These are phyloP conservation scores for Drosophila parthenogenetica DNA, from an alignment of 2,888 invertebrate genomes.

Conservation along the genomic window DNA sequence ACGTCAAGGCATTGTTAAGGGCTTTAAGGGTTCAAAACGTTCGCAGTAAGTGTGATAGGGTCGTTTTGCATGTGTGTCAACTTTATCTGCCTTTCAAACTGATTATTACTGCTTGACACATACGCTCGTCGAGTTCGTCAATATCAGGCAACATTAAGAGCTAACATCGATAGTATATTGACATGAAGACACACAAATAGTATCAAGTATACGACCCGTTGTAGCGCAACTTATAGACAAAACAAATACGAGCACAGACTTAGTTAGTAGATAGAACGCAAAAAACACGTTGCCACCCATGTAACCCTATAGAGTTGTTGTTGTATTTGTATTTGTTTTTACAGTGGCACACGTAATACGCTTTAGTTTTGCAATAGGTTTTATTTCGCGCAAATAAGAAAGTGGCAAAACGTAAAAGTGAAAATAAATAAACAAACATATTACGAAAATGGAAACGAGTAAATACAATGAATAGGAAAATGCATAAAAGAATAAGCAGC, in stretches of 20 bases:
- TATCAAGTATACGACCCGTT: constrained; percentile 71
- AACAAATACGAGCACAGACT: constrained; percentile 21
- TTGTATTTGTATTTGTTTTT: constrained; percentile 30
- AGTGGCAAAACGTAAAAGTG: constrained; percentile 66
- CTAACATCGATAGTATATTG: constrained; percentile 29
- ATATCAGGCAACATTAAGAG: constrained; percentile 27
- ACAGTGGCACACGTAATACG: constrained; percentile 56
- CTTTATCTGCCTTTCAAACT: constrained; percentile 63
- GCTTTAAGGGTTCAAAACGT: constrained; percentile 18
- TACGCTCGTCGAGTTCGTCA: constrained; percentile 59
- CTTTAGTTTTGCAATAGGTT: constrained; percentile 57
- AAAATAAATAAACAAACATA: constrained; percentile 67
- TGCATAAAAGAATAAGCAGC: not conserved
- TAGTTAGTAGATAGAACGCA: constrained; percentile 13
- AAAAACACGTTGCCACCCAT: constrained; percentile 3
- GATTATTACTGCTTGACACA: constrained; percentile 79
- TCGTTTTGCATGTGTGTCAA: constrained; percentile 56
- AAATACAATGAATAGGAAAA: constrained; percentile 10
- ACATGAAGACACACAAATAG: constrained; percentile 39
- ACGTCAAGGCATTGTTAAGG: constrained; percentile 45
- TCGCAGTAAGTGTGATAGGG: not conserved
- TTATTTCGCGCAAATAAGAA: constrained; percentile 48
- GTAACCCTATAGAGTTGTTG: constrained; percentile 15
- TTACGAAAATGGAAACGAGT: constrained; percentile 23
- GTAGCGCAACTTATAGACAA: constrained; percentile 45